Evolutionary conservation across 2,888 invertebrate species (phyloP).

Genomic region (Drosophila borborema): DNA sequence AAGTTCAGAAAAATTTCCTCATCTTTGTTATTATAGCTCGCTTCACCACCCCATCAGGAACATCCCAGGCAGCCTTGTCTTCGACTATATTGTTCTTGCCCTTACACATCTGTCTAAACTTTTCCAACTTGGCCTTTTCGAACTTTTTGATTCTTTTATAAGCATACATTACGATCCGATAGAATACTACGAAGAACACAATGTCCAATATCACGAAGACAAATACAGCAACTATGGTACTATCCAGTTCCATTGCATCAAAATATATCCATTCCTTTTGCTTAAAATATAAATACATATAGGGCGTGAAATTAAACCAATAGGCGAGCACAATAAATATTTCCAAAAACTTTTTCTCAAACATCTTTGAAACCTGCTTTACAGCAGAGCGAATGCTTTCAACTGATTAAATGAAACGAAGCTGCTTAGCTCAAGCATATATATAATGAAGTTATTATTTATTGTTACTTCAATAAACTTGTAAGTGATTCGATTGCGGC

Average conservation of each 20-base stretch:
- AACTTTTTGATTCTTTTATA: constrained; percentile 4
- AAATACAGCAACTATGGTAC: constrained; percentile 12
- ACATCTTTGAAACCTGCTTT: constrained; percentile 18
- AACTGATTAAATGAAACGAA: constrained; percentile 10
- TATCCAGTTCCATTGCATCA: not conserved
- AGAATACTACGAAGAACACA: not conserved
- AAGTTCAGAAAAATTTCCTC: not conserved
- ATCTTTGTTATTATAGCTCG: not conserved
- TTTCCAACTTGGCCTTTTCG: constrained; percentile 5
- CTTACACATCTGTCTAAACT: not conserved
- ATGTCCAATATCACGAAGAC: constrained; percentile 13
- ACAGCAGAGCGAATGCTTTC: not conserved
- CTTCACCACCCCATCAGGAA: constrained; percentile 7
- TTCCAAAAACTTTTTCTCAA: constrained; percentile 36
- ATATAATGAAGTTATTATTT: not conserved
- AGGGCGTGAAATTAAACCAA: constrained; percentile 19
- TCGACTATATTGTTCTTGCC: not conserved
- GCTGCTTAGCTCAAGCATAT: not conserved
- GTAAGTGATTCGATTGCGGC: not conserved
- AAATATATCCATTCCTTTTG: not conserved
- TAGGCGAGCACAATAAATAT: constrained; percentile 5
- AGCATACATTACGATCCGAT: constrained; percentile 17
- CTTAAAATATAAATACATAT: rapidly evolving
- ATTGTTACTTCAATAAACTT: not conserved
- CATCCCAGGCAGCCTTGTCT: not conserved